Base-by-base conservation (phyloP, 2,113 vertebrate genomes). In the Melospiza georgiana region DNA sequence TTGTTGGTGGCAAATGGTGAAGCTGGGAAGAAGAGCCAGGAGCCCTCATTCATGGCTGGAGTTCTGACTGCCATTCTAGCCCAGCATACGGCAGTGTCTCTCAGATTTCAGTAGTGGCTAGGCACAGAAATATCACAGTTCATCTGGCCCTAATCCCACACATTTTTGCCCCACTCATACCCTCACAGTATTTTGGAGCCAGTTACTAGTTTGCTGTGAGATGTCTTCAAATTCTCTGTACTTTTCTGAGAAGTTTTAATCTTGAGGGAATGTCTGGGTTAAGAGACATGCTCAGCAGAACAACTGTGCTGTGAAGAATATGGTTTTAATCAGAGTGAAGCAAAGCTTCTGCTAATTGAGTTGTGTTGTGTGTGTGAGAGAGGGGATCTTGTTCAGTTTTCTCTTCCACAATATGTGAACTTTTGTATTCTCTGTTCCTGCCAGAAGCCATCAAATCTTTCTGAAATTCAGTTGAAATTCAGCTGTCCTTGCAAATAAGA, bases 321-420 rank as follows among this genome's bases (percentile, higher is more conserved):
- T 89, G 92, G 85, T 94, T 95, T 91, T 94, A 91, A 96, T 95
- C 81, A 76, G 48, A 84, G n/a, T 39, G 61, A 92, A 92, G 91
- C 68, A 89, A 81, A 93, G 41, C 73, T 90, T 95, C 83, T 94
- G 65, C 66, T 92, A 94, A 95, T 96, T 93, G 74, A 3, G 15
- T 92, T 82, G 72, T 78, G 55, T 78, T 54, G 12, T 67, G 41
- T 65, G 61, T 90, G 68, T 92, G 76, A 84, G 46, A 84, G 73
- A 92, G 68, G 61, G 93, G 75, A 68, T 90, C 28, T 44, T 91
- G 37, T 68, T 75, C 62, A 59, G 51, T 84, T 90, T 93, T 57
- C 66, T 90, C 58, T 55, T 63, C 69, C 51, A 49, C 82, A 82
- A 44, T 61, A 43, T 35, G 69, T 31, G 73, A 59, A 67, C n/a